Percentiles rank a stretch among this genome's conserved stretches.
Evolutionary conservation across 2,888 invertebrate species (phyloP).

Genomic region (Drosophila neotestacea): DNA sequence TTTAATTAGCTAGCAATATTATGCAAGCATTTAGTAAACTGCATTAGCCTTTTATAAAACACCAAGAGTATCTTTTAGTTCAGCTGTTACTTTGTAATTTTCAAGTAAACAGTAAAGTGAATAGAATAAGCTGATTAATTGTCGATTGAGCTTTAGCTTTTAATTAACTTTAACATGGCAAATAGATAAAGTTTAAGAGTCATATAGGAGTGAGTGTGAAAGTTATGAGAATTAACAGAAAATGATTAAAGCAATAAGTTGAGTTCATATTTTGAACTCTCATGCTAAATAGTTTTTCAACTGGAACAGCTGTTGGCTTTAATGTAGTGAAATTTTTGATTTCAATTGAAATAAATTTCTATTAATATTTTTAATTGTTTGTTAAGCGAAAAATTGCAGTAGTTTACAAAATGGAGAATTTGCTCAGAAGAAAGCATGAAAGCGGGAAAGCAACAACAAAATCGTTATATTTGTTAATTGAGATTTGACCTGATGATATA

Average conservation of each 20-base stretch:
- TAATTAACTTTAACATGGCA: constrained; percentile 38
- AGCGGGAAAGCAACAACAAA: constrained; percentile 68
- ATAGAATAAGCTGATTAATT: constrained; percentile 70
- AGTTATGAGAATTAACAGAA: constrained; percentile 14
- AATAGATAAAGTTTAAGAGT: constrained; percentile 4
- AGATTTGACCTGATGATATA: constrained; percentile 80
- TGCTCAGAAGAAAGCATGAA: constrained; percentile 48
- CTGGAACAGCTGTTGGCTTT: constrained; percentile 32
- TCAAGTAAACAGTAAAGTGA: constrained; percentile 60
- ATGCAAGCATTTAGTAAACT: too few relatives aligned
- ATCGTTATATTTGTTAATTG: constrained; percentile 80
- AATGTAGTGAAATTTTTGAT: constrained; percentile 76
- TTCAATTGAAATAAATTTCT: constrained; percentile 81
- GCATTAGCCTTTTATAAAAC: too few relatives aligned
- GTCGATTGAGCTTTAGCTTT: constrained; percentile 50
- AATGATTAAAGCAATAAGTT: constrained; percentile 5
- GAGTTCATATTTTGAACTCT: constrained; percentile 27
- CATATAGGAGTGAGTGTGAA: neutral
- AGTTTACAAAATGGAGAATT: constrained; percentile 43
- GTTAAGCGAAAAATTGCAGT: constrained; percentile 67
- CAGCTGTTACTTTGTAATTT: constrained; percentile 48
- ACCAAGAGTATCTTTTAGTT: constrained; percentile 6
- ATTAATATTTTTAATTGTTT: constrained; percentile 80
- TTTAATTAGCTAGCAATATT: too few relatives aligned
- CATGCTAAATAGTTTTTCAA: constrained; percentile 46